A percentile compares a stretch with the other conserved stretches of the same genome.
Evolutionary conservation across 2,888 invertebrate species (phyloP).

Genomic region (Sialis fuliginosa): DNA sequence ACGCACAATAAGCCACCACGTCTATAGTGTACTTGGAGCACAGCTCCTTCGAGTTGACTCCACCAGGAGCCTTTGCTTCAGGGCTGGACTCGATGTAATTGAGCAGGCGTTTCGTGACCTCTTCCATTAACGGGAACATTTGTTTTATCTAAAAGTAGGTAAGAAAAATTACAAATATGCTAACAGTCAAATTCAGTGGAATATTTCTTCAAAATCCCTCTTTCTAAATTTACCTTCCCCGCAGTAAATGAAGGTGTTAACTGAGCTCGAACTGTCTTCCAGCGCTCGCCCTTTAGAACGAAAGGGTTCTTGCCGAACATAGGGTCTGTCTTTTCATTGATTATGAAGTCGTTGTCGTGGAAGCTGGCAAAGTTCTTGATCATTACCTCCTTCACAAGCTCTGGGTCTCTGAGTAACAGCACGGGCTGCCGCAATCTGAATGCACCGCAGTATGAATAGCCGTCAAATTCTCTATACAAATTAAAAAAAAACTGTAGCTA

Average conservation of each 20-base stretch:
- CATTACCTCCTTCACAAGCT: conserved; percentile 17
- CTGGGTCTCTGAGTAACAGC: conserved; percentile 16
- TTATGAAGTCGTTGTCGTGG: conserved; percentile 14
- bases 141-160: conserved; percentile 22
- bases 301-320: conserved; percentile 25
- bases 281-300: conserved; percentile 21
- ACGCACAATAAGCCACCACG: conserved; percentile 26
- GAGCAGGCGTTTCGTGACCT: conserved; percentile 24
- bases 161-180: no score
- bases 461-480: conserved; percentile 7
- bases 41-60: conserved; percentile 25
- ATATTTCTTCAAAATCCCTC: no score
- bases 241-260: conserved; percentile 26
- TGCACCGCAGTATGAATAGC: conserved; percentile 18
- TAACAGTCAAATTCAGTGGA: no score
- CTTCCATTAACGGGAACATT: conserved; percentile 27
- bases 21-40: conserved; percentile 24
- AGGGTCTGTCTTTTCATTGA: conserved; percentile 22
- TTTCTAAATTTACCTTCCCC: conserved; percentile 16
- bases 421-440: conserved; percentile 15
- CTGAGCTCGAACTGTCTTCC: conserved; percentile 26
- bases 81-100: conserved; percentile 21
- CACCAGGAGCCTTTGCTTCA: conserved; percentile 15
- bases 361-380: conserved; percentile 18
- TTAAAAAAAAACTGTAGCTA: no score